Conservation (phyloP, 2,888 invertebrate genomes). For the Dasysyrphus tricinctus region DNA sequence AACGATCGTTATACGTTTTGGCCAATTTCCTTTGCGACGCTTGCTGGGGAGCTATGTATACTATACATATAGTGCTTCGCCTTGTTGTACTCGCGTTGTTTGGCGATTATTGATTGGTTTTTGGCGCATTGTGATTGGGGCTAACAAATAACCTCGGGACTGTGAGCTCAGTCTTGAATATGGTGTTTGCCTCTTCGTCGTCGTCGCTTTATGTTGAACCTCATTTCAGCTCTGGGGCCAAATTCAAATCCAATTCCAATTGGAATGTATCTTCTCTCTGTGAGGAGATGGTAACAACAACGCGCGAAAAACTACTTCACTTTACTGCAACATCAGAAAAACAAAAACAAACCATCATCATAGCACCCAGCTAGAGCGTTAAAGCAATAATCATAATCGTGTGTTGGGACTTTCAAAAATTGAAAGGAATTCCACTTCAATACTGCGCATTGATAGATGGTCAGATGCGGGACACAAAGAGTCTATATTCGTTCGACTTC, state of each 20-base stretch:
- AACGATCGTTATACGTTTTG: conserved; percentile 69
- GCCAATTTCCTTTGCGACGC: conserved; percentile 58
- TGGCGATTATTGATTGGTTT: conserved; percentile 75
- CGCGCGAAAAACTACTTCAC: conserved; percentile 44
- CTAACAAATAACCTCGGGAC: conserved; percentile 71
- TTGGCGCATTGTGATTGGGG: conserved; percentile 75
- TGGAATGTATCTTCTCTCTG: conserved; percentile 70
- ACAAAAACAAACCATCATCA: neutral
- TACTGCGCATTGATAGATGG: conserved; percentile 42
- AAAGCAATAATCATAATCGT: conserved; percentile 69
- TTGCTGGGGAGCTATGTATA: no score
- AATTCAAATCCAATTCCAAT: conserved; percentile 75
- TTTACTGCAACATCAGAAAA: conserved; percentile 9
- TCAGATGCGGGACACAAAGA: conserved; percentile 39
- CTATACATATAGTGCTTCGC: neutral
- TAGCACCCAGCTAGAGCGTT: neutral
- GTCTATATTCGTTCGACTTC: neutral
- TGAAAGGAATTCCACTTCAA: conserved; percentile 64
- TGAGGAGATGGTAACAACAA: neutral
- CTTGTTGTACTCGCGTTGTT: conserved; percentile 58
- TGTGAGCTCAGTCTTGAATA: conserved; percentile 1
- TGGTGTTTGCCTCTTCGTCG: conserved; percentile 17
- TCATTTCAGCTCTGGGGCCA: conserved; percentile 50
- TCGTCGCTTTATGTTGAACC: conserved; percentile 4
- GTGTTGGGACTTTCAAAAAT: conserved; percentile 66